Evolutionary conservation across 1,140 invertebrate species (phyloP), one percentile per base, ranked within the genome.

Genomic region (Spodoptera frugiperda): DNA sequence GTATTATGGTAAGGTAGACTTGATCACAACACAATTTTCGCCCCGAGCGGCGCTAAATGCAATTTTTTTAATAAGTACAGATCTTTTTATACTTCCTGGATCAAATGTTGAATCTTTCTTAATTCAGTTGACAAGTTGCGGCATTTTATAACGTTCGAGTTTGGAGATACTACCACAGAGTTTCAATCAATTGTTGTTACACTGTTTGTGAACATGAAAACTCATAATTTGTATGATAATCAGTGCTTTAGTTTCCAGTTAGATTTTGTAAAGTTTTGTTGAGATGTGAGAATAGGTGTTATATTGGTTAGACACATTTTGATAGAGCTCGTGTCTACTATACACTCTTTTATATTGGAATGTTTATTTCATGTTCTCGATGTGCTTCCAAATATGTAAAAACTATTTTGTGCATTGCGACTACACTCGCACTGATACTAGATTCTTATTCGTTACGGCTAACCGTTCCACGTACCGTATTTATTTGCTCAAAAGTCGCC

Each of bases 81-180:
- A 53, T 9, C 15, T 49, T 51, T 72, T 73, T 67, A 49, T 67
- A 73, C 44, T 44, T 73, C 33, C n/a, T 46, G 53, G 17, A 54
- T 19, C 15, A 57, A 76, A 51, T 68, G 51, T 44, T 78, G 11
- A 57, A 48, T 49, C 33, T 48, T 74, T 61, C 55, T 49, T n/a
- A 30, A 48, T 61, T 55, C 30, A 57, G 39, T 59, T 49, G n/a
- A 57, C 54, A 73, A 76, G 80, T 76, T 55, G 39, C 55, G 55
- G 63, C 70, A 65, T 76, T 48, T 67, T 39, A 61, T 25, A 67
- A 74, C 46, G 75, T 57, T 30, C 46, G 39, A 15, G 39, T 63
- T 67, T 53, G 48, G 84, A 84, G 81, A 86, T 86, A 84, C 82
- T 84, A 78, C 84, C 84, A 86, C 73, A 75, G 81, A 77, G 78